phyloP scores from a whole-genome alignment of 2,113 vertebrate species.

The Pithys albifrons region DNA sequence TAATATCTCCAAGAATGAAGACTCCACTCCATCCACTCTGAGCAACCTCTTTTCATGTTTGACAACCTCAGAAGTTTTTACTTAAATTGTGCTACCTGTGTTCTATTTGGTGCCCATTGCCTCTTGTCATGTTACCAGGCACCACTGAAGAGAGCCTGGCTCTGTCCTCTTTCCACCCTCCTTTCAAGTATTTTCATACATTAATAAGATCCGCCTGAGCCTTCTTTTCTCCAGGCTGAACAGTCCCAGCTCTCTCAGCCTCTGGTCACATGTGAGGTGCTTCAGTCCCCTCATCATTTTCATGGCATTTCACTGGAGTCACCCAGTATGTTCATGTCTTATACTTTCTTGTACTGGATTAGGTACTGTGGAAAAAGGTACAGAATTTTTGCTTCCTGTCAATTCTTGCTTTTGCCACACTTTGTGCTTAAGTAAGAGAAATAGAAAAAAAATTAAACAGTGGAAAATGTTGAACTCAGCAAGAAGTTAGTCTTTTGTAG shows the following conservation, averaged over 20 bases:
- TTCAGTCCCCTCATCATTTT: not conserved
- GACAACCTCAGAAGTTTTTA: not conserved
- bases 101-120: not conserved
- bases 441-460: not conserved
- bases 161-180: not conserved
- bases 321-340: rapidly evolving
- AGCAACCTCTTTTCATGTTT: not conserved
- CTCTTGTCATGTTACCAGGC: not conserved
- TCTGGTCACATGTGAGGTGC: not conserved
- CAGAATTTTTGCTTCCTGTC: not conserved
- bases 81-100: not conserved
- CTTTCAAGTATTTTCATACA: not conserved
- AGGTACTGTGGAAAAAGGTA: not conserved
- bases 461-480: not conserved
- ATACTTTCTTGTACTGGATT: not conserved
- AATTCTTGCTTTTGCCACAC: not conserved
- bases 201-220: not conserved
- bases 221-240: not conserved
- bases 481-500: not conserved
- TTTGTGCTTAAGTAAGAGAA: not conserved
- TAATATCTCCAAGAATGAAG: not conserved
- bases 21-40: not conserved
- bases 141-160: not conserved
- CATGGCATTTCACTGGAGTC: not conserved
- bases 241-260: not conserved